phyloP scores from a whole-genome alignment of 2,888 invertebrate genomes.

The Salpingus planirostris region DNA sequence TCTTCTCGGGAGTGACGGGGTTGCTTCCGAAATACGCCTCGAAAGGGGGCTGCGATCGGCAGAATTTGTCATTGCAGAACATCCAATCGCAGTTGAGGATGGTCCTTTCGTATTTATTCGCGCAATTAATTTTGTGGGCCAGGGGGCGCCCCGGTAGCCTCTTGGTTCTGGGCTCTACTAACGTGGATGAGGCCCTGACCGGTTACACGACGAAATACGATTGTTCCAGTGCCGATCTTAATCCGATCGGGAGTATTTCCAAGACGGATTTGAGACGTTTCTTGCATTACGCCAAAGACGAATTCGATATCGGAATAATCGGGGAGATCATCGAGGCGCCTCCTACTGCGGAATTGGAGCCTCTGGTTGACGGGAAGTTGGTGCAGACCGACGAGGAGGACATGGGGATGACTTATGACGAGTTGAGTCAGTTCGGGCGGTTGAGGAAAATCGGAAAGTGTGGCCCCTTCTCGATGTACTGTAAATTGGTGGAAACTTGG shows the following conservation, averaged over 20 bases:
- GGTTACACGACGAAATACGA: conserved; percentile 99
- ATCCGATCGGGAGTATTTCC: conserved; percentile 96
- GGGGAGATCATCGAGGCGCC: conserved; percentile 78
- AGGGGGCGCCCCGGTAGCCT: conserved; percentile 81
- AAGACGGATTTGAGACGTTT: conserved; percentile 85
- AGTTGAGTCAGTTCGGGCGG: conserved; percentile 78
- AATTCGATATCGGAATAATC: conserved; percentile 62
- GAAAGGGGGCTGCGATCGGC: conserved; percentile 80
- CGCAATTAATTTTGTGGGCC: conserved; percentile 90
- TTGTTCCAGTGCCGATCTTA: conserved; percentile 96
- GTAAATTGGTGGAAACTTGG: conserved; percentile 82
- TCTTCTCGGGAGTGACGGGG: conserved; percentile 76
- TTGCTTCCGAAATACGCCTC: conserved; percentile 74
- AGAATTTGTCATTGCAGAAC: conserved; percentile 93
- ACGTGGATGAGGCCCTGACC: conserved; percentile 93
- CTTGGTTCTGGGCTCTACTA: conserved; percentile 86
- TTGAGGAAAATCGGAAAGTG: conserved; percentile 74
- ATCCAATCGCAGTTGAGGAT: conserved; percentile 93
- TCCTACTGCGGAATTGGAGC: conserved; percentile 95
- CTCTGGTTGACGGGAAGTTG: conserved; percentile 66
- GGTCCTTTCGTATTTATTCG: conserved; percentile 94
- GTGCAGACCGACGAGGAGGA: conserved; percentile 91
- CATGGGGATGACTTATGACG: conserved; percentile 96
- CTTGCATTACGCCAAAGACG: conserved; percentile 61
- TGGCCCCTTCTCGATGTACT: conserved; percentile 96